phyloP scores from a whole-genome alignment of 2,888 invertebrate genomes.

The Drosophila greeni region DNA sequence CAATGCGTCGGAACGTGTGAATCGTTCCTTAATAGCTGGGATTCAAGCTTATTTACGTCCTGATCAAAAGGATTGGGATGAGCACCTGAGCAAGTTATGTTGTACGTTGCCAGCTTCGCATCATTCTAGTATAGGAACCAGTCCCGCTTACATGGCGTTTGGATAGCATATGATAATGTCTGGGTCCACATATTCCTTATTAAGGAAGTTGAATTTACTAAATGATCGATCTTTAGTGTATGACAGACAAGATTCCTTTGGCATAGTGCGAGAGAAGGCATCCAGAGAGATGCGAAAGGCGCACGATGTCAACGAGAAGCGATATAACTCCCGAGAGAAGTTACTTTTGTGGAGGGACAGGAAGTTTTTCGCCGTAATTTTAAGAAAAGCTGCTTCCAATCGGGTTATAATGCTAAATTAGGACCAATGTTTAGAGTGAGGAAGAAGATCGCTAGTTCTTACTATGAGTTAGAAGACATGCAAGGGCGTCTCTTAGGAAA shows the following conservation, averaged over 20 bases:
- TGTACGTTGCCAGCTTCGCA: neutral
- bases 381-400: neutral
- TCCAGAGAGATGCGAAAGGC: neutral
- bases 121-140: neutral
- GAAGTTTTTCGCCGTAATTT: neutral
- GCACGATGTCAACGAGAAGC: neutral
- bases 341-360: neutral
- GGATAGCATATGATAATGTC: neutral
- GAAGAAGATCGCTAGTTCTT: too few relatives aligned
- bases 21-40: neutral
- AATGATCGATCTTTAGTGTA: neutral
- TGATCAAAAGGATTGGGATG: neutral
- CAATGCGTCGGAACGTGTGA: neutral
- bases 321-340: neutral
- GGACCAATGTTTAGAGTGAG: neutral
- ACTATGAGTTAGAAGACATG: too few relatives aligned
- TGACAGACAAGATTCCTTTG: neutral
- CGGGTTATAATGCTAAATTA: neutral
- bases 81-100: neutral
- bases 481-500: neutral
- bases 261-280: neutral
- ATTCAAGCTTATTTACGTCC: neutral
- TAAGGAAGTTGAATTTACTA: neutral
- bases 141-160: neutral
- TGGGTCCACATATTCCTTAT: neutral